phyloP scores from a whole-genome alignment of 2,888 invertebrate genomes.

The Pachliopta kotzebuea region DNA sequence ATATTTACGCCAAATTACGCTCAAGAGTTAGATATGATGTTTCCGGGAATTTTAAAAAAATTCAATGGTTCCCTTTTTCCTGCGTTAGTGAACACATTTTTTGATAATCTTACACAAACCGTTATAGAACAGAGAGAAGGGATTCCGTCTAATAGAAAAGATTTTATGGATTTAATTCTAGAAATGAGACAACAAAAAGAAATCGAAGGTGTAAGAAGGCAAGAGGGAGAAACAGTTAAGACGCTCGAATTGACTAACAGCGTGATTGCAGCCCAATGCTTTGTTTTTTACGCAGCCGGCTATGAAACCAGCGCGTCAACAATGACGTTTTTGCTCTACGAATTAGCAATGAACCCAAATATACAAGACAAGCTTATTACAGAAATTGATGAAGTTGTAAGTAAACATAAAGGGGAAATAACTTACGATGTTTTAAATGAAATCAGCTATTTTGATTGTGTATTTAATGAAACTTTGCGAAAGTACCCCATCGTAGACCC shows the following conservation, averaged over 20 bases:
- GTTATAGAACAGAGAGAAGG: slow-evolving; percentile 45
- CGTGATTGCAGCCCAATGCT: slow-evolving; percentile 59
- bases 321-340: slow-evolving; percentile 52
- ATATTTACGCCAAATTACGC: slow-evolving; percentile 33
- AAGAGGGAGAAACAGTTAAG: slow-evolving; percentile 30
- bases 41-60: slow-evolving; percentile 46
- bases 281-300: slow-evolving; percentile 65
- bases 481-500: slow-evolving; percentile 64
- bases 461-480: slow-evolving; percentile 63
- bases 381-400: slow-evolving; percentile 49
- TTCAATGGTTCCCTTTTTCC: slow-evolving; percentile 44
- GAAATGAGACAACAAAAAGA: slow-evolving; percentile 44
- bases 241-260: slow-evolving; percentile 48
- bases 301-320: slow-evolving; percentile 68
- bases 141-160: slow-evolving; percentile 43
- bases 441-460: slow-evolving; percentile 59
- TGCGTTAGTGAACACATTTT: slow-evolving; percentile 37
- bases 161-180: slow-evolving; percentile 54
- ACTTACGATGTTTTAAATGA: slow-evolving; percentile 57
- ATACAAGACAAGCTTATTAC: slow-evolving; percentile 52
- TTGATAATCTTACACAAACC: slow-evolving; percentile 39
- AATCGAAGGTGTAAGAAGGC: slow-evolving; percentile 35
- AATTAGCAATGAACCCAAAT: slow-evolving; percentile 54
- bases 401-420: slow-evolving; percentile 47
- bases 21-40: slow-evolving; percentile 46